These are phyloP conservation scores for Brachionus sp. DNA, from an alignment of 1,140 invertebrate genomes.

Conservation along the genomic window DNA sequence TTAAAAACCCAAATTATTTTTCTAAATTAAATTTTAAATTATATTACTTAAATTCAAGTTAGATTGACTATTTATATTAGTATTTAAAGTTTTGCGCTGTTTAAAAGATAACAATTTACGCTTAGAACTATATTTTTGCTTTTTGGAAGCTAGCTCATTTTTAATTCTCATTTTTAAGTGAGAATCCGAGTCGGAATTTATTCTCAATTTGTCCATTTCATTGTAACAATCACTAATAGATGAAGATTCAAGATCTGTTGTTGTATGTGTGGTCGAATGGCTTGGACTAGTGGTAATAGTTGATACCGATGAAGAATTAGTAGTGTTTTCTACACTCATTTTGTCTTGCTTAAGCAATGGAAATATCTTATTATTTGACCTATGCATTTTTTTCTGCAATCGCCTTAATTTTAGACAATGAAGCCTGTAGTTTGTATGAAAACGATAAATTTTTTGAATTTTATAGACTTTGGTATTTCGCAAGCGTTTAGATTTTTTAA, in stretches of 20 bases:
- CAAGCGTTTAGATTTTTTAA: constrained; percentile 22
- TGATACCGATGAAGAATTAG: background rate
- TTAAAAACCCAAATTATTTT: background rate
- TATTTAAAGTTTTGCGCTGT: background rate
- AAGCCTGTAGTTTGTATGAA: constrained; percentile 3
- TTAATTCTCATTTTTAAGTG: background rate
- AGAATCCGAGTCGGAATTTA: background rate
- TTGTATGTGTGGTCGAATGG: background rate
- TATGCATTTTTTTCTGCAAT: constrained; percentile 29
- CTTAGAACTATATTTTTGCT: background rate
- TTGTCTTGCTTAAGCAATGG: background rate
- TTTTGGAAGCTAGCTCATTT: background rate
- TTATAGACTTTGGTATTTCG: constrained; percentile 1
- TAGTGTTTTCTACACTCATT: background rate
- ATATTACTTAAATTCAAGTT: constrained; percentile 26
- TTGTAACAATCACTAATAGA: constrained; percentile 6
- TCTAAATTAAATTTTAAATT: background rate
- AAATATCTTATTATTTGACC: background rate
- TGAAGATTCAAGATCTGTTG: constrained; percentile 26
- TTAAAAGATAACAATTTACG: background rate
- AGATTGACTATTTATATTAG: background rate
- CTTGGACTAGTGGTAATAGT: background rate
- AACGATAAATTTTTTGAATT: constrained; percentile 26
- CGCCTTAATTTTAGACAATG: constrained; percentile 24
- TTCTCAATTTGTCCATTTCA: constrained; percentile 10